phyloP scores from a whole-genome alignment of 2,888 invertebrate species.

The Mesopsocus fuscifrons region DNA sequence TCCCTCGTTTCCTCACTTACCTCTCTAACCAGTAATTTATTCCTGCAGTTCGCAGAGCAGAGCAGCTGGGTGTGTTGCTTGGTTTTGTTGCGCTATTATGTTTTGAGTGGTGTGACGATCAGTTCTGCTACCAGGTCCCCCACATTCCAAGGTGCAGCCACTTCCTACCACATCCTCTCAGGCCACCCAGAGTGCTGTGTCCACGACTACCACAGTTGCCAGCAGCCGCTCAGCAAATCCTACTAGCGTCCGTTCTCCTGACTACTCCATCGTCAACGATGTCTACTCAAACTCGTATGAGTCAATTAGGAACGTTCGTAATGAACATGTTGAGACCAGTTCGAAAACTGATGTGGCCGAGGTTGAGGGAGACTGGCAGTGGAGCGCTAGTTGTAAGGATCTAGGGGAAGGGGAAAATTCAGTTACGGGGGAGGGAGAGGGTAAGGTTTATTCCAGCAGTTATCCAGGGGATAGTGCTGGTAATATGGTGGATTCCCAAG shows the following conservation, averaged over 20 bases:
- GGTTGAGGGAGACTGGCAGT: conserved; percentile 37
- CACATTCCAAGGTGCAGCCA: conserved; percentile 3
- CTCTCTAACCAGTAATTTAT: too few species aligned
- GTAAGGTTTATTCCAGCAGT: conserved; percentile 64
- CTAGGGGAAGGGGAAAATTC: conserved; percentile 27
- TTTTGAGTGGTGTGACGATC: too few species aligned
- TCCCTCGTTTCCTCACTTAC: too few species aligned
- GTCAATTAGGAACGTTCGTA: conserved; percentile 1
- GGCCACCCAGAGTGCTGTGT: conserved; percentile 2
- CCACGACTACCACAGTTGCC: neutral
- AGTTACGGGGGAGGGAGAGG: conserved; percentile 16
- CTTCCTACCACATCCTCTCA: conserved; percentile 5
- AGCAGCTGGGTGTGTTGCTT: too few species aligned
- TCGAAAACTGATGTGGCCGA: conserved; percentile 1
- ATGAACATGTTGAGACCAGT: neutral
- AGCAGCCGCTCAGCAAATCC: conserved; percentile 8
- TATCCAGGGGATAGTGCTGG: conserved; percentile 41
- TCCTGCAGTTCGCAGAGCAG: too few species aligned
- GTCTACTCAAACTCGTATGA: conserved; percentile 7
- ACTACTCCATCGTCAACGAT: conserved; percentile 1
- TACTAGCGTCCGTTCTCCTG: conserved; percentile 3
- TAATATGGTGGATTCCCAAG: conserved; percentile 36
- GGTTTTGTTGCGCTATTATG: too few species aligned
- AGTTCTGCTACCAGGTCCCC: neutral
- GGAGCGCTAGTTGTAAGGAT: conserved; percentile 67